Evolutionary conservation across 1,140 invertebrate genomes (phyloP), one percentile per base, ranked within the genome.

Genomic region (Heliothis virescens): DNA sequence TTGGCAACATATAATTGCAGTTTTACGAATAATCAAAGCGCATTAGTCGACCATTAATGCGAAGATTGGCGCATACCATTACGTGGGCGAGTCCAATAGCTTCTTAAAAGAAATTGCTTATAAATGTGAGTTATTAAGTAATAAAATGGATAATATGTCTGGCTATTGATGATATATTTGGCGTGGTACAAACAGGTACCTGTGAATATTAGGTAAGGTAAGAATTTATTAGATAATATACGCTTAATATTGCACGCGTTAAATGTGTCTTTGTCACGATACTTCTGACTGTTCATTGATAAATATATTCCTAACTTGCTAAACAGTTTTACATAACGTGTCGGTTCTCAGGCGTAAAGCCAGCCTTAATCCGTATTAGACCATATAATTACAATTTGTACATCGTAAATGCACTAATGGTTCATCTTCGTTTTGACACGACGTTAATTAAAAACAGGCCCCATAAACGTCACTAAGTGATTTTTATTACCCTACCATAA

Each of bases 381-480:
- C 47, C 41, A n/a, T 18, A 59, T 59, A 62, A 74, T 74, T 74
- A 74, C 47, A 74, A 74, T 60, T 48, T 74, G 72, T 74, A 59
- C 55, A 18, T 47, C 72, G 41, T 75, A 75, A 75, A 60, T 60
- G 72, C 41, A 75, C 57, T 78, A 67, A 79, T 79, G 65, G 60
- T 72, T 71, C 74, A 65, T 77, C 67, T 59, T 72, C 77, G 69
- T 52, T 69, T 53, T 76, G 76, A 82, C 74, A 65, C 72, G 41
- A 60, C 69, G 73, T 82, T 82, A 82, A 82, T 82, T 82, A 79
- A 81, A 82, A 76, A 76, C 52, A 11, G 57, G 55, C 55, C 41
- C 50, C 63, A 82, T 84, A 82, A 78, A 84, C 77, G 83, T 82
- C 78, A 79, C 72, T 81, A 59, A 80, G 75, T 83, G 75, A 79